Conservation (phyloP, 2,113 vertebrate genomes). For the Egretta garzetta region DNA sequence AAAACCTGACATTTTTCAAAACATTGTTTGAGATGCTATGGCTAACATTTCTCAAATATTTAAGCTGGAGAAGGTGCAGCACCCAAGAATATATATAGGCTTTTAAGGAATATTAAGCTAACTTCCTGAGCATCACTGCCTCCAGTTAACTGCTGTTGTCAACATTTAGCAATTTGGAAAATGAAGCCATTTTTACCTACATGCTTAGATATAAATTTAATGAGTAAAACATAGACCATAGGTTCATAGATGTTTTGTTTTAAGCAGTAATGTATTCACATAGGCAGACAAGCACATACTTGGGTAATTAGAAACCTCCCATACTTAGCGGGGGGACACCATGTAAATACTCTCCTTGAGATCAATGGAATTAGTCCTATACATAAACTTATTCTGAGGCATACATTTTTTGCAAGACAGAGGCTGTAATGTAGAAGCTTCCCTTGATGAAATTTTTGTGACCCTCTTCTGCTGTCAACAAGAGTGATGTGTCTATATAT, state of each 20-base stretch:
- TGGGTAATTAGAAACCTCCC: neutral
- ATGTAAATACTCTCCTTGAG: neutral
- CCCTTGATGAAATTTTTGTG: slow-evolving; percentile 64
- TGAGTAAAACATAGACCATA: neutral
- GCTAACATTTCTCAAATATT: neutral
- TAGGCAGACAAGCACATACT: neutral
- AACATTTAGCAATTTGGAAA: neutral
- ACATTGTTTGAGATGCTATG: neutral
- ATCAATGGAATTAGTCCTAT: neutral
- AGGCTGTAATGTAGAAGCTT: slow-evolving; percentile 1
- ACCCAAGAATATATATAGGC: neutral
- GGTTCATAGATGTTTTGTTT: neutral
- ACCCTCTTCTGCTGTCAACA: slow-evolving; percentile 45
- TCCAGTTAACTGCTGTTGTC: neutral
- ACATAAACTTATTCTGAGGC: neutral
- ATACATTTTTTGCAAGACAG: neutral
- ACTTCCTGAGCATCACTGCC: neutral
- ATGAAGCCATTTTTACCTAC: neutral
- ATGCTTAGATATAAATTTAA: neutral
- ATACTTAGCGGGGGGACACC: neutral
- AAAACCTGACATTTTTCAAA: slow-evolving; percentile 1
- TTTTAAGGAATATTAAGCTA: neutral
- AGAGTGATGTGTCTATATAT: slow-evolving; percentile 57
- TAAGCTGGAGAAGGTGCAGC: neutral
- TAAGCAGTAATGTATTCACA: neutral